Percentiles rank a stretch among this genome's conserved stretches.
phyloP scores from a whole-genome alignment of 2,113 vertebrate genomes.

The Piaya cayana region DNA sequence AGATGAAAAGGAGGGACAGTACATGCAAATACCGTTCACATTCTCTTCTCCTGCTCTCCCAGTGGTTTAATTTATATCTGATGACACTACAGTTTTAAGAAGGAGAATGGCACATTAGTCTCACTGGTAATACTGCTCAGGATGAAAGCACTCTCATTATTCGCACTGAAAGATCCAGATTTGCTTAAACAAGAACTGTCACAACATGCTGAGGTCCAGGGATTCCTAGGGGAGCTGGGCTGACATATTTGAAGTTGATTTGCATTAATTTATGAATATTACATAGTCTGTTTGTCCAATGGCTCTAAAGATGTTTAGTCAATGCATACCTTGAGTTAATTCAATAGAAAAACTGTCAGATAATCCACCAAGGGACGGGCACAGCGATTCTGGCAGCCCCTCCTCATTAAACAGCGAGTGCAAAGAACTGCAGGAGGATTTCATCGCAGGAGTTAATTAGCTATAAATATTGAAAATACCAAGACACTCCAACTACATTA shows the following conservation, averaged over 20 bases:
- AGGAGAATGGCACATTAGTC: neutral
- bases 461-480: neutral
- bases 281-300: neutral
- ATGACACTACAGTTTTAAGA: neutral
- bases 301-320: slow-evolving; percentile 15
- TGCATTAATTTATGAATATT: neutral
- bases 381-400: neutral
- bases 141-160: neutral
- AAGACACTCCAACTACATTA: neutral
- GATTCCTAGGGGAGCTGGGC: slow-evolving; percentile 15
- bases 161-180: neutral
- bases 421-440: neutral
- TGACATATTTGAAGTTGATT: neutral
- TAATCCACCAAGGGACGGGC: neutral
- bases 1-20: neutral
- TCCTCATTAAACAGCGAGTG: neutral
- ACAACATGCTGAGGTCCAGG: slow-evolving; percentile 30
- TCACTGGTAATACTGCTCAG: neutral
- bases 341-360: neutral
- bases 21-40: neutral
- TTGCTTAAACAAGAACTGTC: slow-evolving; percentile 21
- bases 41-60: neutral
- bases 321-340: slow-evolving; percentile 46
- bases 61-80: neutral
- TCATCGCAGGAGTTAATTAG: neutral